Conservation (phyloP, 2,797 vertebrate genomes). For the Pseudomugil tenellus region DNA sequence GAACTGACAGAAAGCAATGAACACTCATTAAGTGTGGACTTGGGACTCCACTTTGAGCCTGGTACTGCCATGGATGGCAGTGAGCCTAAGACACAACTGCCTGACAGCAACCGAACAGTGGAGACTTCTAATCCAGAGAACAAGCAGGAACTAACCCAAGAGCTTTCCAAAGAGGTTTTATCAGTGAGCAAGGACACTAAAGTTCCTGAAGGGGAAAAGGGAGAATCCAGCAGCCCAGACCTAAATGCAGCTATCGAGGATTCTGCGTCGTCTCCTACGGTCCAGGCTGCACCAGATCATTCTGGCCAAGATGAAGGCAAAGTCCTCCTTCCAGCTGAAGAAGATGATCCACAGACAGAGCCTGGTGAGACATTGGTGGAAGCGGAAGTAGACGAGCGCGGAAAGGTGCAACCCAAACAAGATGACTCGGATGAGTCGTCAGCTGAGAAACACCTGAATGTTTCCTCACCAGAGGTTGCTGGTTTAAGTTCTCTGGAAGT, state of each 20-base stretch:
- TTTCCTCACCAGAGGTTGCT: conserved; percentile 4
- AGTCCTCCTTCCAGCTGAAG: conserved; percentile 1
- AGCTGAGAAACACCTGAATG: conserved; percentile 19
- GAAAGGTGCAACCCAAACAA: conserved; percentile 20
- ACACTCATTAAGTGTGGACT: background rate
- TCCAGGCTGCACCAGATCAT: background rate
- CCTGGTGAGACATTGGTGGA: conserved; percentile 12
- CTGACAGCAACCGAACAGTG: conserved; percentile 33
- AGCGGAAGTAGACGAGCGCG: conserved; percentile 17
- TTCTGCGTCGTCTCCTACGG: conserved; percentile 27
- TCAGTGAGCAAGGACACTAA: conserved; percentile 24
- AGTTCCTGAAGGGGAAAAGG: conserved; percentile 13
- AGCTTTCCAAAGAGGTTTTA: conserved; percentile 40
- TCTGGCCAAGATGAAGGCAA: conserved; percentile 14
- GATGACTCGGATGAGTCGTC: conserved; percentile 33
- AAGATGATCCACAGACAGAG: conserved; percentile 21
- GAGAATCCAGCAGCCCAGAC: conserved; percentile 18
- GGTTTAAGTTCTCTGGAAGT: conserved; percentile 13
- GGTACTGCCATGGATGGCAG: conserved; percentile 27
- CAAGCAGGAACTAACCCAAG: conserved; percentile 26
- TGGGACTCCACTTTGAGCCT: conserved; percentile 21
- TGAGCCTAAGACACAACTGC: conserved; percentile 47
- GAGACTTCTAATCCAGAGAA: conserved; percentile 45
- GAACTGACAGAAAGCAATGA: conserved; percentile 7
- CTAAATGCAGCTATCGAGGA: conserved; percentile 15